Evolutionary conservation across 1,140 invertebrate genomes (phyloP).

Genomic region (Drosophila virilis): DNA sequence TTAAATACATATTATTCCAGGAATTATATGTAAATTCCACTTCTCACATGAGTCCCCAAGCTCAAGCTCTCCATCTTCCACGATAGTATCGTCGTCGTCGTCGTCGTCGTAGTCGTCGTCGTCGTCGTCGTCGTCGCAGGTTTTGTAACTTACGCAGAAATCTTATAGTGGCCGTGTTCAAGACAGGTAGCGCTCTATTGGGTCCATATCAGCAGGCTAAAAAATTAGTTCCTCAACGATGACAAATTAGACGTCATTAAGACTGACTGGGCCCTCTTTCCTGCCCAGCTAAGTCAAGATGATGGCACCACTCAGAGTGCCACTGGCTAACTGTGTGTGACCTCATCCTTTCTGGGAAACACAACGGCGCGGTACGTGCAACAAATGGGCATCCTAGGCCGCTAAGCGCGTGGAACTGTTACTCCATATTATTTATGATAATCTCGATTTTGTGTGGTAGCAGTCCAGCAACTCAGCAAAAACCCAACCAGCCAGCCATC

Average conservation of each 20-base stretch:
- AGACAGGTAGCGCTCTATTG: conserved; percentile 82
- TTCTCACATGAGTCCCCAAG: conserved; percentile 43
- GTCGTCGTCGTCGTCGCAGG: conserved; percentile 20
- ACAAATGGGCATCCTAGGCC: conserved; percentile 72
- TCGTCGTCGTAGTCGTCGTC: too few species aligned
- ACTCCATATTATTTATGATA: conserved; percentile 83
- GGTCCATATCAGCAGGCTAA: conserved; percentile 75
- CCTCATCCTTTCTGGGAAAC: conserved; percentile 79
- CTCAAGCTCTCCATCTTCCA: conserved; percentile 43
- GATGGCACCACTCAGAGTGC: conserved; percentile 10
- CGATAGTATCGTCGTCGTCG: conserved; percentile 30
- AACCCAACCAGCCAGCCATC: conserved; percentile 9
- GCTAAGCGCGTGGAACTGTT: conserved; percentile 72
- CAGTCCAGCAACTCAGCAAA: conserved; percentile 28
- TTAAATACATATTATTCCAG: conserved; percentile 74
- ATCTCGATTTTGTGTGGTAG: conserved; percentile 80
- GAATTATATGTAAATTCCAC: conserved; percentile 52
- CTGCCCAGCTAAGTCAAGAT: conserved; percentile 14
- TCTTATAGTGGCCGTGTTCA: conserved; percentile 65
- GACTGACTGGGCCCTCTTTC: conserved; percentile 38
- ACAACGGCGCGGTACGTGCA: conserved; percentile 64
- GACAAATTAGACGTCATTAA: conserved; percentile 83
- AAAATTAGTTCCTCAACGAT: conserved; percentile 83
- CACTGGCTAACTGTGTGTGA: conserved; percentile 65
- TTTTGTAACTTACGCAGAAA: conserved; percentile 81